Evolutionary conservation across 2,797 vertebrate species (phyloP).

Genomic region (Denticeps clupeoides): DNA sequence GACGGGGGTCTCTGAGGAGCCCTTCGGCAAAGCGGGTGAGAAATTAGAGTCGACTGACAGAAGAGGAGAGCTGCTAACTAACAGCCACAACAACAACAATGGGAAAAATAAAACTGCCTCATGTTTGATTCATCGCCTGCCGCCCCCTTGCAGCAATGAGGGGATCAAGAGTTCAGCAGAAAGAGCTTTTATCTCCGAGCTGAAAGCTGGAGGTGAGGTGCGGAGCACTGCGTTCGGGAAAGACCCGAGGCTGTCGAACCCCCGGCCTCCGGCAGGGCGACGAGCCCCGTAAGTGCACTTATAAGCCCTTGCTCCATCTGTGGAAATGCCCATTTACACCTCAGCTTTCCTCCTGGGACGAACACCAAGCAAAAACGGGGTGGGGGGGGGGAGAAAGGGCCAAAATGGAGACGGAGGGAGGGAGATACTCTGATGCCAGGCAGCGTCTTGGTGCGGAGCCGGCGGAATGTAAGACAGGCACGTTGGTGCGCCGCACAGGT

Average conservation of each 20-base stretch:
- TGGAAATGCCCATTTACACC: slow-evolving; percentile 32
- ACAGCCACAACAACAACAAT: no score
- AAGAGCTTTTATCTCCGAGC: background rate
- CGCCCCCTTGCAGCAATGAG: background rate
- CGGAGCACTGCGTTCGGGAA: background rate
- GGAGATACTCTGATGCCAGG: slow-evolving; percentile 10
- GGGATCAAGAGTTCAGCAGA: background rate
- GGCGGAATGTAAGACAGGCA: slow-evolving; percentile 5
- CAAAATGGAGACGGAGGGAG: background rate
- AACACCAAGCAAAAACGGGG: slow-evolving; percentile 19
- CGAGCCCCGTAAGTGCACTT: slow-evolving; percentile 29
- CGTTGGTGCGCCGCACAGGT: slow-evolving; percentile 14
- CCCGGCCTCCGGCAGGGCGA: slow-evolving; percentile 22
- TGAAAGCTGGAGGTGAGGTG: background rate
- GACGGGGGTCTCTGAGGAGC: no score
- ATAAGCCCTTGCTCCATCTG: slow-evolving; percentile 34
- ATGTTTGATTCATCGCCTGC: background rate
- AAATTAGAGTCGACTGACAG: background rate
- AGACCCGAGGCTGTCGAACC: slow-evolving; percentile 1
- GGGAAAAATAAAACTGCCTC: no score
- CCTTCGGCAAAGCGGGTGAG: no score
- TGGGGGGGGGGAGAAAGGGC: background rate
- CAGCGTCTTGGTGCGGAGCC: slow-evolving; percentile 15
- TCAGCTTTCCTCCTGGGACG: slow-evolving; percentile 28
- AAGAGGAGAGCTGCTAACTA: background rate